Evolutionary conservation across 2,797 vertebrate species (phyloP).

Genomic region (Naso thynnoides): DNA sequence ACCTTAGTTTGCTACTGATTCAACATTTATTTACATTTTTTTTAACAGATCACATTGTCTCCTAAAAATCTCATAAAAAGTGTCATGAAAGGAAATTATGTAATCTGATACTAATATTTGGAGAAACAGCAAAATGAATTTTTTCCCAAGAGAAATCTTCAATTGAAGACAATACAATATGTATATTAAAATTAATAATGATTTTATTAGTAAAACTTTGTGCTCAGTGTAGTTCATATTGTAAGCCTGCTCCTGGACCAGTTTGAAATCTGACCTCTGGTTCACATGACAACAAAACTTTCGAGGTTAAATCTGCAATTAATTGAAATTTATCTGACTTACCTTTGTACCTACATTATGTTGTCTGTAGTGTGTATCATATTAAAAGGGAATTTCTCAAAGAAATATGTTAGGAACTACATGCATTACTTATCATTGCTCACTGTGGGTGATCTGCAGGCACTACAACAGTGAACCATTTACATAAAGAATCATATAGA

Average conservation of each 20-base stretch:
- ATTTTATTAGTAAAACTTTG: neutral
- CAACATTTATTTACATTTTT: neutral
- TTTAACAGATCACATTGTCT: neutral
- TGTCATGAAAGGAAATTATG: neutral
- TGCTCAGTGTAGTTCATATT: neutral
- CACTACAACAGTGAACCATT: neutral
- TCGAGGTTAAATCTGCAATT: neutral
- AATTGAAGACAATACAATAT: too few relatives aligned
- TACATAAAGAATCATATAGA: neutral
- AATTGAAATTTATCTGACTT: neutral
- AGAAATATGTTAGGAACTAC: neutral
- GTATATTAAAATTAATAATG: too few relatives aligned
- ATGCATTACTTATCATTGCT: neutral
- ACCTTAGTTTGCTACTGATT: neutral
- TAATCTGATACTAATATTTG: neutral
- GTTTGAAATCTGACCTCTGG: neutral
- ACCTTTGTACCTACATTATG: neutral
- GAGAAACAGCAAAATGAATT: neutral
- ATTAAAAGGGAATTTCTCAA: neutral
- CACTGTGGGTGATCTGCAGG: conserved; percentile 8
- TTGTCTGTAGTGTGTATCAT: neutral
- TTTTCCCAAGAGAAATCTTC: neutral
- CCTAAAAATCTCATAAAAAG: neutral
- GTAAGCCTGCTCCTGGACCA: neutral
- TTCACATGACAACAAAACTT: neutral